Evolutionary conservation across 2,888 invertebrate genomes (phyloP), one percentile per base, ranked within the genome.

Genomic region (Meteorus cinctellus): DNA sequence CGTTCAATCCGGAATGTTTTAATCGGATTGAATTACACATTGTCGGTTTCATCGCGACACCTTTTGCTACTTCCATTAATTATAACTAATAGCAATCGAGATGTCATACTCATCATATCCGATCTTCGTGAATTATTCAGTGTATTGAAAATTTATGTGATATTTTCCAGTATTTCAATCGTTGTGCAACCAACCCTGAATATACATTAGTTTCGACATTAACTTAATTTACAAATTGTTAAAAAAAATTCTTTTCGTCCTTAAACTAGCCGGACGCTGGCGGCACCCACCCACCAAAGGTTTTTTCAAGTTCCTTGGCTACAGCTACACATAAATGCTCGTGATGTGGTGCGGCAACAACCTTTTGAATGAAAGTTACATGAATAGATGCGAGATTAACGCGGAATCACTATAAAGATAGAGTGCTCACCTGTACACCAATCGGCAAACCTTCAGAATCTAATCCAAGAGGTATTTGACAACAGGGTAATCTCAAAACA

Each of bases 391-490:
- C 12, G 12, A 41, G 1, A 41, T 12, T 41, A 5, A 41, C 8
- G 4, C 12, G 1, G 1, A 12, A 41, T 41, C 71, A 55, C n/a
- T 55, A 34, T 55, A 60, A 78, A 16, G 70, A 41, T 31, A 45
- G 34, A 72, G 62, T n/a, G 65, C 67, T 83, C 80, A 91, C 91
- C 89, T 97, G 97, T 19, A 97, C 87, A 31, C 97, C 97, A 16
- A 96, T 84, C 0, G 97, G 97, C 0, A 97, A 85, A 0, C 96
- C 96, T 8, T 92, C 90, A 3, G 90, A 85, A 83, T 92, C 92
- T 66, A 97, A 88, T 0, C 97, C 97, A 48, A 97, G 89, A 0
- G 97, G 97, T 4, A 96, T 95, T 91, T 96, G 96, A 0, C 95
- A 96, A 0, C 92, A 94, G 0, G 98, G 98, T 67, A 97, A 91